Percentiles rank a stretch among this genome's conserved stretches.
Evolutionary conservation across 2,113 vertebrate genomes (phyloP).

Genomic region (Hymenochirus boettgeri): DNA sequence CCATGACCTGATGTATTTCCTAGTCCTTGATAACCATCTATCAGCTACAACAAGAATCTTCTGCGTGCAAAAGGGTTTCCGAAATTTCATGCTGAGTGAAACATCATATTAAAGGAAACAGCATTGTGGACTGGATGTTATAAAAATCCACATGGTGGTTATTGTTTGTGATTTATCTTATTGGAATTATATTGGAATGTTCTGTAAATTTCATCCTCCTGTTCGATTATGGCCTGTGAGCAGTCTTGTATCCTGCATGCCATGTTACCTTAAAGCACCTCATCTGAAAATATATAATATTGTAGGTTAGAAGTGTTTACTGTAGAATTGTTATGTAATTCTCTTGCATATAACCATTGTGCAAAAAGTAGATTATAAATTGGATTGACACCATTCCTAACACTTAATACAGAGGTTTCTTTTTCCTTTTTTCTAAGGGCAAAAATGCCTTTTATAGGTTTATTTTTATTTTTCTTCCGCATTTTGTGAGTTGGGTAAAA

Average conservation of each 20-base stretch:
- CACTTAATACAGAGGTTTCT: conserved; percentile 10
- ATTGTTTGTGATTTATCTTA: background rate
- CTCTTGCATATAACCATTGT: background rate
- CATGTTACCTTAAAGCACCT: background rate
- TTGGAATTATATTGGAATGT: background rate
- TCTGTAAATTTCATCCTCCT: background rate
- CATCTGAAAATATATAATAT: background rate
- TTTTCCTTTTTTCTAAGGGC: too few species aligned
- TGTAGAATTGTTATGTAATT: background rate
- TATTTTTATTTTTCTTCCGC: conserved; percentile 30
- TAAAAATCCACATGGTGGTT: background rate
- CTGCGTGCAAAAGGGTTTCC: background rate
- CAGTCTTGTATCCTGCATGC: background rate
- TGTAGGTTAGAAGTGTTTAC: background rate
- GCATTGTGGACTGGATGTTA: background rate
- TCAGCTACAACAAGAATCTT: too few species aligned
- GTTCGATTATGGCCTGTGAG: background rate
- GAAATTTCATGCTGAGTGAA: background rate
- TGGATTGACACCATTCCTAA: background rate
- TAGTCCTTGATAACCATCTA: too few species aligned
- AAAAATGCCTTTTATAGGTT: conserved; percentile 29
- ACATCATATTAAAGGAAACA: background rate
- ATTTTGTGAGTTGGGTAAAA: conserved; percentile 40
- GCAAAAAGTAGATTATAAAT: background rate
- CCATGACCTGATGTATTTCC: too few species aligned